phyloP scores from a whole-genome alignment of 1,140 invertebrate species.

The Drosophila kanapiae region DNA sequence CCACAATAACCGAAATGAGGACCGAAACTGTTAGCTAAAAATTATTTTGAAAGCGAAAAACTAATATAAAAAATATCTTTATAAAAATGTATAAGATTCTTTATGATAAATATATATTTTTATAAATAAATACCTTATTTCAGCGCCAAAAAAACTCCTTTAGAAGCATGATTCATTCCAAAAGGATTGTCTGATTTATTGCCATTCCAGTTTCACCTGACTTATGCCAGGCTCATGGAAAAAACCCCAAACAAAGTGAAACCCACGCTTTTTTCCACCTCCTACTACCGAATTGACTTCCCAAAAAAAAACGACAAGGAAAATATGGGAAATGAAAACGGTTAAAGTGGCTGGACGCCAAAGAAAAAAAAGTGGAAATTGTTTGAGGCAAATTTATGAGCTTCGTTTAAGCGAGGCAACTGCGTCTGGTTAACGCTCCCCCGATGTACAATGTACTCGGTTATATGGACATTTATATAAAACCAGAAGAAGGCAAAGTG shows the following conservation, averaged over 20 bases:
- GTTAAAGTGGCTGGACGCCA: conserved; percentile 12
- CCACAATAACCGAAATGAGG: no score
- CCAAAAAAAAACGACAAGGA: conserved; percentile 32
- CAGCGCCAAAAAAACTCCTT: not conserved
- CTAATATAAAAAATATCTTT: no score
- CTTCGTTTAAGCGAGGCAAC: conserved; percentile 46
- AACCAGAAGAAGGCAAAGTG: not conserved
- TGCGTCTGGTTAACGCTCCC: conserved; percentile 46
- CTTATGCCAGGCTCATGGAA: conserved; percentile 6
- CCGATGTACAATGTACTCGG: conserved; percentile 10
- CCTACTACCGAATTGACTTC: conserved; percentile 12
- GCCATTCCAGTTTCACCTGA: conserved; percentile 26
- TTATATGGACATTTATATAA: not conserved
- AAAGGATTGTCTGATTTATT: conserved; percentile 30
- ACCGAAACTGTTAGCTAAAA: no score
- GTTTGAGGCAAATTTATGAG: conserved; percentile 58
- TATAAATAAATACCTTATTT: not conserved
- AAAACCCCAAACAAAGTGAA: conserved; percentile 9
- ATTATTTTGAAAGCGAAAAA: no score
- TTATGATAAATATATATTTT: not conserved
- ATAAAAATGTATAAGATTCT: no score
- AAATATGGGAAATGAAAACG: conserved; percentile 46
- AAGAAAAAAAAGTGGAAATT: conserved; percentile 34
- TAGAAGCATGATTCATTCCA: conserved; percentile 16
- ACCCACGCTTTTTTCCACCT: conserved; percentile 16